Percentiles rank a stretch among this genome's conserved stretches.
phyloP scores from a whole-genome alignment of 2,888 invertebrate genomes.

The Hybos culiciformis region DNA sequence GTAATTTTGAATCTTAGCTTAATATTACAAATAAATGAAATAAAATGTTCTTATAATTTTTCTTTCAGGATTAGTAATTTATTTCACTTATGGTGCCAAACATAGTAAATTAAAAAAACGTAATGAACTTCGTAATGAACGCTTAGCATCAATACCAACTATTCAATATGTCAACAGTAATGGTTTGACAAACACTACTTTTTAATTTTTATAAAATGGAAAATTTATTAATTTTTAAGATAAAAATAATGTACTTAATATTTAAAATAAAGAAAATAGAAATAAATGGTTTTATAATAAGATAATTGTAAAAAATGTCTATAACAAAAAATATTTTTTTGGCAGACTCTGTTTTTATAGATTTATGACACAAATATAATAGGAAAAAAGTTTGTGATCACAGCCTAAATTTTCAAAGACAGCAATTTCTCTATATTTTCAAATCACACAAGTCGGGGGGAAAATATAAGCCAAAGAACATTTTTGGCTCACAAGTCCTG shows the following conservation, averaged over 20 bases:
- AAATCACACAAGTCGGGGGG: no score
- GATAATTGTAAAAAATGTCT: not conserved
- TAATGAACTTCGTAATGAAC: not conserved
- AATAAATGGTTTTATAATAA: not conserved
- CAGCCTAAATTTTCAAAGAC: no score
- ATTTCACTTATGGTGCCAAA: conserved; percentile 44
- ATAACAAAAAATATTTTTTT: not conserved
- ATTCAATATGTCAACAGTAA: conserved; percentile 1
- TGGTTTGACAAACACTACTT: not conserved
- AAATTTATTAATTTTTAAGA: not conserved
- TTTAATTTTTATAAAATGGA: not conserved
- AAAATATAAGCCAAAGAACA: no score
- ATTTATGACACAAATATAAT: not conserved
- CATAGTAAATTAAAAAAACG: conserved; percentile 32
- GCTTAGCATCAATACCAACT: conserved; percentile 2
- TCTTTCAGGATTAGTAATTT: conserved; percentile 41
- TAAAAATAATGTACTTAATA: no score
- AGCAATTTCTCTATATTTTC: no score
- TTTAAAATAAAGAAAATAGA: no score
- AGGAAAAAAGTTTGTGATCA: no score
- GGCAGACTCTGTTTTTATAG: not conserved
- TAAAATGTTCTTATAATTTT: not conserved
- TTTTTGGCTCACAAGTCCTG: no score
- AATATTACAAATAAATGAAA: not conserved
- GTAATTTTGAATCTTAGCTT: conserved; percentile 38